phyloP scores from a whole-genome alignment of 2,113 vertebrate genomes.

The Stegostoma tigrinum region DNA sequence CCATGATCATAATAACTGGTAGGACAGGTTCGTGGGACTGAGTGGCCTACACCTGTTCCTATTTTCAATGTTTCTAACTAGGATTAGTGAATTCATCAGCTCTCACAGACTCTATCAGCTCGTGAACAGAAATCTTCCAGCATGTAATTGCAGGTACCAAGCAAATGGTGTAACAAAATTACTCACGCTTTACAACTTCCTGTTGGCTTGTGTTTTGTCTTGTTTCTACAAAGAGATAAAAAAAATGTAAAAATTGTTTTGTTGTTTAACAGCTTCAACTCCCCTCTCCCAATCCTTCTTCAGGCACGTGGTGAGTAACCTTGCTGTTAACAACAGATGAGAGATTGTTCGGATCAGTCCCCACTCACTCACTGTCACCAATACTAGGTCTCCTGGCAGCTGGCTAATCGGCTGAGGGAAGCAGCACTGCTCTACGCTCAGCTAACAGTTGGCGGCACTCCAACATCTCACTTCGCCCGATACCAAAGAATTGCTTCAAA shows the following conservation, averaged over 20 bases:
- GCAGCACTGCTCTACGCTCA: background rate
- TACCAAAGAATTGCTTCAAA: background rate
- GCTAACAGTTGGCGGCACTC: background rate
- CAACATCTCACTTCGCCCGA: background rate
- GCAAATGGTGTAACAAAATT: background rate
- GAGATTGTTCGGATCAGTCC: background rate
- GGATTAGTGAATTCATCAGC: background rate
- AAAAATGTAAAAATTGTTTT: too few relatives aligned
- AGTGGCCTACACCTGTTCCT: too few relatives aligned
- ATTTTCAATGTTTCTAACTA: too few relatives aligned
- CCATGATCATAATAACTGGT: too few relatives aligned
- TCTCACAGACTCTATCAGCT: background rate
- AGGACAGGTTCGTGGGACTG: too few relatives aligned
- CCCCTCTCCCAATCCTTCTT: background rate
- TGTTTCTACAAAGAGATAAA: background rate
- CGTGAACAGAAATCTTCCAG: background rate
- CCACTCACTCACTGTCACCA: background rate
- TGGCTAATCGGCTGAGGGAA: background rate
- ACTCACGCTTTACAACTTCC: background rate
- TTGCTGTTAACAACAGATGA: background rate
- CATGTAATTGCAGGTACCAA: too few relatives aligned
- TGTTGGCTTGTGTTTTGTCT: background rate
- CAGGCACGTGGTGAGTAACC: background rate
- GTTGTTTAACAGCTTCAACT: background rate
- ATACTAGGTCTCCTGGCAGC: background rate